phyloP scores from a whole-genome alignment of 2,113 vertebrate species.

The Pterocles orientalis region DNA sequence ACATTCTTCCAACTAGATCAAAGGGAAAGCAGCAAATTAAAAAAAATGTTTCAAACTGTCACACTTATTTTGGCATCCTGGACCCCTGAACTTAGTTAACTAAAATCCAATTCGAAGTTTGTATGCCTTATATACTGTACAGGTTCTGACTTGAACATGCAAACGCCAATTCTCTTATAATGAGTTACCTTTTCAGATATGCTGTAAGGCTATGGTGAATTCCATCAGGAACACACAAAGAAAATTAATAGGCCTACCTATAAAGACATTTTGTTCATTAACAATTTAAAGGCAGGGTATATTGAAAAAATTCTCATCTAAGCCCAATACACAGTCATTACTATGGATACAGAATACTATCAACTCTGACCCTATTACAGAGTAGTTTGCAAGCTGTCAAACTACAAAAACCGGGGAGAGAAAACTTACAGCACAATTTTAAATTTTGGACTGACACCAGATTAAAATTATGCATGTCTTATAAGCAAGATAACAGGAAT shows the following conservation, averaged over 20 bases:
- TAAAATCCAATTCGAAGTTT: constrained; percentile 84
- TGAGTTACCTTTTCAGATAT: constrained; percentile 79
- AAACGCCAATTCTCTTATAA: constrained; percentile 75
- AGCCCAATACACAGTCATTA: constrained; percentile 74
- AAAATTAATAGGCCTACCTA: constrained; percentile 79
- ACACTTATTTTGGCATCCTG: constrained; percentile 88
- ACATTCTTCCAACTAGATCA: constrained; percentile 81
- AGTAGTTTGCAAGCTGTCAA: constrained; percentile 72
- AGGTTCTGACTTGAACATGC: constrained; percentile 83
- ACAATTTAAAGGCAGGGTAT: constrained; percentile 75
- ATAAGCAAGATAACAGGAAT: constrained; percentile 72
- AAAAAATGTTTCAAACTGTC: constrained; percentile 78
- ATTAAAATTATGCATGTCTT: constrained; percentile 74
- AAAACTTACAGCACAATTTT: constrained; percentile 74
- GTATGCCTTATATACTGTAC: constrained; percentile 77
- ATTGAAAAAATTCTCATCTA: constrained; percentile 70
- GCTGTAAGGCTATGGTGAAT: constrained; percentile 88
- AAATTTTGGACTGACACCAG: constrained; percentile 74
- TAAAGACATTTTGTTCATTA: constrained; percentile 65
- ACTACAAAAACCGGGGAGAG: constrained; percentile 68
- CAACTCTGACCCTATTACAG: constrained; percentile 72
- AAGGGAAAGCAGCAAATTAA: constrained; percentile 86
- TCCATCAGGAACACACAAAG: constrained; percentile 80
- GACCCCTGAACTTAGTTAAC: constrained; percentile 80
- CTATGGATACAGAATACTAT: constrained; percentile 77